phyloP scores from a whole-genome alignment of 2,113 vertebrate species.

The Brachypodius melanocephalos region DNA sequence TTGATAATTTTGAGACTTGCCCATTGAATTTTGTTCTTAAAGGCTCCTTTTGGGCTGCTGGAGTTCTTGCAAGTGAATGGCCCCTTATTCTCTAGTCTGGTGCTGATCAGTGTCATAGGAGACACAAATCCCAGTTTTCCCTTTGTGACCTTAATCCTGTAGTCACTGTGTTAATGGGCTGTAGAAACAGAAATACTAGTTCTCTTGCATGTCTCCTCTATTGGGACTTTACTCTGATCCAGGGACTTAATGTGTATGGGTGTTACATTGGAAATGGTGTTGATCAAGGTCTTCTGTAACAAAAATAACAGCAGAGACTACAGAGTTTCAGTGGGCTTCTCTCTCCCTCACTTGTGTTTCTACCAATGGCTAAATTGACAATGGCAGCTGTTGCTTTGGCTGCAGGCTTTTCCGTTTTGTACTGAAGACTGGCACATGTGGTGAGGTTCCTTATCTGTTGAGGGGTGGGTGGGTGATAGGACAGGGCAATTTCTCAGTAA shows the following conservation, averaged over 20 bases:
- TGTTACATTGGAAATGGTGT: background rate
- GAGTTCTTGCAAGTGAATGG: background rate
- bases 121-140: background rate
- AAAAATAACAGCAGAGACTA: background rate
- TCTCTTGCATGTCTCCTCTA: background rate
- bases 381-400: background rate
- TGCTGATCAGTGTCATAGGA: background rate
- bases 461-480: background rate
- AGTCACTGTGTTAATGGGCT: background rate
- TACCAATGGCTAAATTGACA: background rate
- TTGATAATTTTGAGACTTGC: background rate
- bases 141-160: background rate
- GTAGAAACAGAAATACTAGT: background rate
- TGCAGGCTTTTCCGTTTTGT: background rate
- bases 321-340: background rate
- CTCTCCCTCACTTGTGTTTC: background rate
- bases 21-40: background rate
- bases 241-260: background rate
- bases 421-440: background rate
- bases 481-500: background rate
- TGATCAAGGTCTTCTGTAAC: background rate
- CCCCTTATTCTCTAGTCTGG: background rate
- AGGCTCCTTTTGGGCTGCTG: background rate
- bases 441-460: conserved; percentile 2
- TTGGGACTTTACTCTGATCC: background rate